Base-by-base conservation (phyloP, 2,113 vertebrate genomes). In the Scolopax mira region DNA sequence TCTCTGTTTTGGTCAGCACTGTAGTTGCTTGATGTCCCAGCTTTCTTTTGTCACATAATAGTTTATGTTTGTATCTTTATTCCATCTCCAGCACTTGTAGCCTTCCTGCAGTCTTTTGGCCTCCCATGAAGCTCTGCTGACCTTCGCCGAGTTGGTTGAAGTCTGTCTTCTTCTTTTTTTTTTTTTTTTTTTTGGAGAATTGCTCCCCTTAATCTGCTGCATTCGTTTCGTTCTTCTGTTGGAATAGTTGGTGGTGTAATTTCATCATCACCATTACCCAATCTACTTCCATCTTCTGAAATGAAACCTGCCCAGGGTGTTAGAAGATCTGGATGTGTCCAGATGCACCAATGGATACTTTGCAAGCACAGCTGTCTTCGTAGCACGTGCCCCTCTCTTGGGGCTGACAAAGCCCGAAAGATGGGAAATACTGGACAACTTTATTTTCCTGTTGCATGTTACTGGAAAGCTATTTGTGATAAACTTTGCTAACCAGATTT, bases 341-440 rank as follows among this genome's bases (percentile, higher is more conserved):
- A 48, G 19, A 65, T 79, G 14, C n/a, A 39, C 18, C 21, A 23
- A 0, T 33, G 16, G 51, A 6, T 70, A 31, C 79, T 88, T 77
- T 19, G 7, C 65, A 62, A 77, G 41, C 24, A 61, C 15, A 72
- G 15, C 14, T 79, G 3, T 58, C 25, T 17, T 72, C 21, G 4
- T 35, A 57, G 25, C 18, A 16, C 0, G 0, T 48, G 23, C 14
- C 4, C 9, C 18, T 77, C 46, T 89, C 33, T 66, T 6, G 3
- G 8, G 28, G 23, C 46, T 71, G 33, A 7, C 5, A 4, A 61
- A 27, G 42, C 55, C 64, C 72, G 71, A 58, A 65, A 55, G 19
- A 42, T 51, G 19, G 58, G 41, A 81, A 85, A 52, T 51, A 27
- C 42, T 18, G 49, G 54, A 10, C 7, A 49, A 8, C 15, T 85